A percentile compares a stretch with the other conserved stretches of the same genome.
These are phyloP conservation scores for Melanostoma mellinum DNA, from an alignment of 2,888 invertebrate genomes.

Conservation along the genomic window DNA sequence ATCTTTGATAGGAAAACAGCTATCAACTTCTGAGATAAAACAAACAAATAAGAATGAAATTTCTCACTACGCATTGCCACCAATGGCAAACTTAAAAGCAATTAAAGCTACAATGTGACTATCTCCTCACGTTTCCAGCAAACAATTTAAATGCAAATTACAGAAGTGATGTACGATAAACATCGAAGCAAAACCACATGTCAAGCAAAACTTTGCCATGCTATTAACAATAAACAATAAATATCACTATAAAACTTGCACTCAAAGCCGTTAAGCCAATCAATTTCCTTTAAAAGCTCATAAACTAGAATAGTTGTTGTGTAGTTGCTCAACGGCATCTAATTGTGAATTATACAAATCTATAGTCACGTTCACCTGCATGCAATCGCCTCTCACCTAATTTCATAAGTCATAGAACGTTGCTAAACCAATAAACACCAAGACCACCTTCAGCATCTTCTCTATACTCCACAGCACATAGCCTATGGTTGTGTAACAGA, in stretches of 20 bases:
- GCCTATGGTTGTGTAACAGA: background rate
- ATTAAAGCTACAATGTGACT: too few species aligned
- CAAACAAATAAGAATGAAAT: too few species aligned
- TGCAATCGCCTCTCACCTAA: constrained; percentile 53
- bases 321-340: constrained; percentile 6
- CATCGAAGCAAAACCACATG: too few species aligned
- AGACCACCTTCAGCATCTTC: constrained; percentile 23
- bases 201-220: too few species aligned
- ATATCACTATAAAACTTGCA: background rate
- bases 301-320: background rate
- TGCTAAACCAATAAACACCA: constrained; percentile 57
- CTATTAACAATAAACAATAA: too few species aligned
- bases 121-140: too few species aligned
- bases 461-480: background rate
- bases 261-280: constrained; percentile 13
- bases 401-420: constrained; percentile 38
- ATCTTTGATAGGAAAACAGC: too few species aligned
- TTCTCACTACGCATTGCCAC: too few species aligned
- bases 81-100: too few species aligned
- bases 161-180: too few species aligned
- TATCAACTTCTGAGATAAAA: too few species aligned
- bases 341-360: constrained; percentile 42
- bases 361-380: constrained; percentile 44
- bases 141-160: too few species aligned
- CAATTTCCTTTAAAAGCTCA: constrained; percentile 11